Percentiles rank a stretch among this genome's conserved stretches.
These are phyloP conservation scores for Nemurella pictetii DNA, from an alignment of 2,888 invertebrate genomes.

Conservation along the genomic window DNA sequence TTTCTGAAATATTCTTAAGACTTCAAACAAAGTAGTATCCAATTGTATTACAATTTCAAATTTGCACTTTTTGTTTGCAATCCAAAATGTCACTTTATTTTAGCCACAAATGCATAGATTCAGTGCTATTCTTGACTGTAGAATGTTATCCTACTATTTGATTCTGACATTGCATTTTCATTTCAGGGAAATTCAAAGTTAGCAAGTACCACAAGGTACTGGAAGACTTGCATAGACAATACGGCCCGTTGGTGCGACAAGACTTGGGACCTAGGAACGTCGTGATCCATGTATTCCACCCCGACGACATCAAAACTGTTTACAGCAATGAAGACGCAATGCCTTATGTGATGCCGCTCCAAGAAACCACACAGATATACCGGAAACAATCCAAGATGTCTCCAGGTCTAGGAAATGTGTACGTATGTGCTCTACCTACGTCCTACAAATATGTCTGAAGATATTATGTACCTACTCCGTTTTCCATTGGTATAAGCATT, in stretches of 20 bases:
- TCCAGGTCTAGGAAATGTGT: slow-evolving; percentile 59
- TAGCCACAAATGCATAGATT: no score
- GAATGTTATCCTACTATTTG: no score
- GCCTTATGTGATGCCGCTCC: slow-evolving; percentile 56
- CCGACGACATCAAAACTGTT: slow-evolving; percentile 54
- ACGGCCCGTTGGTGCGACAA: slow-evolving; percentile 57
- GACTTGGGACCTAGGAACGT: slow-evolving; percentile 50
- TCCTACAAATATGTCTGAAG: background rate
- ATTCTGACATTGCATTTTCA: no score
- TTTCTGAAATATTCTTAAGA: no score
- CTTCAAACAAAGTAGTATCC: no score
- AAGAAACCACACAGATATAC: slow-evolving; percentile 56
- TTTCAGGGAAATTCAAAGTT: slow-evolving; percentile 46
- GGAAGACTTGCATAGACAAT: slow-evolving; percentile 50
- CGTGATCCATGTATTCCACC: slow-evolving; percentile 57
- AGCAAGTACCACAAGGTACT: slow-evolving; percentile 52
- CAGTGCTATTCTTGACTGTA: no score
- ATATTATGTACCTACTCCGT: background rate
- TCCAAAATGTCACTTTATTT: no score
- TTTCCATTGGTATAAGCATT: no score
- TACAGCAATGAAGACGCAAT: slow-evolving; percentile 55
- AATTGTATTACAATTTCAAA: no score
- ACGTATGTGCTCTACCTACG: slow-evolving; percentile 43
- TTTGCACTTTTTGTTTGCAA: no score
- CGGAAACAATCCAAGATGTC: slow-evolving; percentile 54